These are phyloP conservation scores for Pampusana beccarii DNA, from an alignment of 2,113 vertebrate genomes.

Conservation along the genomic window DNA sequence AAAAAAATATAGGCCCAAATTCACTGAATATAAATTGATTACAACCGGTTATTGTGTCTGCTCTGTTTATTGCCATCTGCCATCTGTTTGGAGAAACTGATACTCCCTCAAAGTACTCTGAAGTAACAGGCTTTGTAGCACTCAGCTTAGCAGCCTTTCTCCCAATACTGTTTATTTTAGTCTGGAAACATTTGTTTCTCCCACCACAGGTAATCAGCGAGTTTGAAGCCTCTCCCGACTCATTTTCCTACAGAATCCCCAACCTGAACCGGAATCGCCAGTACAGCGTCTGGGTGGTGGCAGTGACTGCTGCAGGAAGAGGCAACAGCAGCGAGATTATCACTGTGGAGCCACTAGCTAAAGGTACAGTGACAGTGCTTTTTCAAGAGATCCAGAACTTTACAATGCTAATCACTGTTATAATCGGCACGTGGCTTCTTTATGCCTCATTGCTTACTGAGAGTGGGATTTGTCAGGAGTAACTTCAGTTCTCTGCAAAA, in stretches of 20 bases:
- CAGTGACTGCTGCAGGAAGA: constrained; percentile 93
- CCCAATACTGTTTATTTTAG: constrained; percentile 54
- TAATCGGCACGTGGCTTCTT: not conserved
- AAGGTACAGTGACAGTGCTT: constrained; percentile 79
- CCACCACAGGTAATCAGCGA: constrained; percentile 94
- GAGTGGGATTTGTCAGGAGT: not conserved
- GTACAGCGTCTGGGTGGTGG: constrained; percentile 98
- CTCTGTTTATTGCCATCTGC: not conserved
- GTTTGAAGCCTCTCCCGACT: constrained; percentile 95
- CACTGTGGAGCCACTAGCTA: constrained; percentile 91
- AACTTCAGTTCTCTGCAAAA: not conserved
- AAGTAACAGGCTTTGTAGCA: not conserved
- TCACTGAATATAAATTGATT: not conserved
- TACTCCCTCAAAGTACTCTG: not conserved
- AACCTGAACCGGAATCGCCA: constrained; percentile 93
- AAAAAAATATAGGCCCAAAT: not conserved
- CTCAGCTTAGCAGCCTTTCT: not conserved
- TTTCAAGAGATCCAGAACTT: not conserved
- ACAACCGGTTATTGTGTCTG: not conserved
- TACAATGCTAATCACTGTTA: not conserved
- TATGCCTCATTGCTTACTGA: not conserved
- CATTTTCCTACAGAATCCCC: constrained; percentile 93
- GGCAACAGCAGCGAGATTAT: constrained; percentile 98
- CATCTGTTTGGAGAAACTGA: not conserved
- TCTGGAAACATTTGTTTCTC: constrained; percentile 69